phyloP scores from a whole-genome alignment of 2,113 vertebrate genomes.

The Morone saxatilis region DNA sequence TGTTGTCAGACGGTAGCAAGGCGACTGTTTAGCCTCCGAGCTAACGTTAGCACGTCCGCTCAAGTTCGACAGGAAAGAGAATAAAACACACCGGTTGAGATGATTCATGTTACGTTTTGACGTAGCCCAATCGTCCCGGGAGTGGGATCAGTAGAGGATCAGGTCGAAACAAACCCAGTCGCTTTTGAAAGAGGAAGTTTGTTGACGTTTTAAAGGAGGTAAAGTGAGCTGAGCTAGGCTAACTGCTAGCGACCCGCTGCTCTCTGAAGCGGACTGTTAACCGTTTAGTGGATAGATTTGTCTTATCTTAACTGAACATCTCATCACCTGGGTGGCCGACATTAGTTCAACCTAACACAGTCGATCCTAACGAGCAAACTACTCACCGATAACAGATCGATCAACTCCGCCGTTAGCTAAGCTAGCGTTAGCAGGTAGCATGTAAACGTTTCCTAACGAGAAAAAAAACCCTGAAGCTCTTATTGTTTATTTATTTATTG shows the following conservation, averaged over 20 bases:
- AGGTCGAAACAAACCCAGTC: neutral
- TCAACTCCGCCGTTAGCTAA: neutral
- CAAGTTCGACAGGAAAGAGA: neutral
- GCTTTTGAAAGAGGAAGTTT: constrained; percentile 13
- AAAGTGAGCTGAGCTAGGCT: constrained; percentile 41
- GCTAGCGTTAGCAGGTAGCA: constrained; percentile 22
- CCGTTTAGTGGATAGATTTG: neutral
- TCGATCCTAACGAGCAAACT: neutral
- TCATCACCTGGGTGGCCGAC: neutral
- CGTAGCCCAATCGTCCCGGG: constrained; percentile 34
- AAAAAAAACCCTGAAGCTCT: neutral
- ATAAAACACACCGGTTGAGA: neutral
- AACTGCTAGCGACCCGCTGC: constrained; percentile 8
- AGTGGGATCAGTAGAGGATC: constrained; percentile 44
- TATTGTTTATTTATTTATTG: neutral
- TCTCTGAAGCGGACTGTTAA: neutral
- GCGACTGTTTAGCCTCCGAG: constrained; percentile 12
- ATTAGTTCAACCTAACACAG: rapidly evolving
- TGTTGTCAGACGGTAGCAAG: constrained; percentile 66
- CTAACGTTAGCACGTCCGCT: neutral
- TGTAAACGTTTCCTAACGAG: neutral
- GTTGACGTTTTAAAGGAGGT: constrained; percentile 54
- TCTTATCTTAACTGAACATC: too few species aligned
- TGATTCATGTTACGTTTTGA: constrained; percentile 56
- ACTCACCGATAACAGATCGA: neutral